A percentile compares a stretch with the other conserved stretches of the same genome.
Conservation (phyloP, 2,797 vertebrate genomes). For the Pelobates cultripes region DNA sequence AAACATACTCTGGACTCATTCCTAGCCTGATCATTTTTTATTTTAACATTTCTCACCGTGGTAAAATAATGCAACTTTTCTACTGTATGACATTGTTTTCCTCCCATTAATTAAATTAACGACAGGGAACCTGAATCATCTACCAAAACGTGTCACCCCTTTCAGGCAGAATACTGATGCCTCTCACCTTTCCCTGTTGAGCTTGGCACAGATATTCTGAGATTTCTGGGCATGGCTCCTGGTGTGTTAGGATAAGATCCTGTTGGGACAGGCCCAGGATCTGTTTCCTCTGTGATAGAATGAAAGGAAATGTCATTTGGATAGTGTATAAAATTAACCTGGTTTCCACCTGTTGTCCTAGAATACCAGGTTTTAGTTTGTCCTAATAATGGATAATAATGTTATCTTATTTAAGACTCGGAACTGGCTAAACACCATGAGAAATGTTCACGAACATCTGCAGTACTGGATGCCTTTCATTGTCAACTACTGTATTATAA, state of each 20-base stretch:
- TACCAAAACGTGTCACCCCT: neutral
- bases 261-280: slow-evolving; percentile 1
- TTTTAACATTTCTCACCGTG: neutral
- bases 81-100: neutral
- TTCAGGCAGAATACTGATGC: neutral
- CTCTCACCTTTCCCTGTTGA: neutral
- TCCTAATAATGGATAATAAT: no score
- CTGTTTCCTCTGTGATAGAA: no score
- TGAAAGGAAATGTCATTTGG: no score
- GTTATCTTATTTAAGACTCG: no score
- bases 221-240: neutral
- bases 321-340: no score
- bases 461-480: no score
- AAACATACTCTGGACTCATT: neutral
- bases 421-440: no score
- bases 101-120: neutral
- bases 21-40: neutral
- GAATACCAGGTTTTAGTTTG: no score
- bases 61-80: neutral
- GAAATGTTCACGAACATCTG: no score
- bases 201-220: neutral
- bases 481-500: no score
- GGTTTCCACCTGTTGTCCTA: no score
- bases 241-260: neutral
- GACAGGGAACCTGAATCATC: neutral